Evolutionary conservation across 2,888 invertebrate species (phyloP), one percentile per base, ranked within the genome.

Genomic region (Lacanobia oleracea): DNA sequence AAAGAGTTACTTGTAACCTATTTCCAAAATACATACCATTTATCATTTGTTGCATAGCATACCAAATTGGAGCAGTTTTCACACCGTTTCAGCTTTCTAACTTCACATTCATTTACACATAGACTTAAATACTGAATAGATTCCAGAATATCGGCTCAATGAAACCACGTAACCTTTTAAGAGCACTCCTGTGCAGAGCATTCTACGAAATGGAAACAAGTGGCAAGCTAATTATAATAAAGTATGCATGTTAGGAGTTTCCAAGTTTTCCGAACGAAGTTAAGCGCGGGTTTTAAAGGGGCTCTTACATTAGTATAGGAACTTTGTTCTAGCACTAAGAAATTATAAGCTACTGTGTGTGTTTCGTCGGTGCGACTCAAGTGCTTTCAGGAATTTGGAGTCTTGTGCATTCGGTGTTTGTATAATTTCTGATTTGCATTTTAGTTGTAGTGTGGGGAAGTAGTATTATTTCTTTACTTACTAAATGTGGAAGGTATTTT

Each of bases 171-270:
- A 14, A 33, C 51, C 37, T 64, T 40, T 73, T 27, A 51, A 48
- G 48, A 56, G 54, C 54, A 33, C 27, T 56, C 18, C 27, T 2
- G 48, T 40, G 57, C 66, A 59, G 23, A 21, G 9, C 40, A 21
- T n/a, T 33, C 33, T 37, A 21, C 14, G 16, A 50, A 79, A 81
- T 64, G 60, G 21, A 78, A 71, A 71, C 37, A 54, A 66, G 78
- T 60, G 57, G 33, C 40, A 40, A 27, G 16, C 43, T 71, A 69
- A 82, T 68, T 68, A 61, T 45, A 81, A 70, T 68, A 67, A 66
- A 74, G 63, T 50, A 69, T 48, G 12, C 21, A 65, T 33, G 45
- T 50, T 21, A 43, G 9, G 45, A 69, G 51, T 64, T 76, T 23
- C 8, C n/a, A 50, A 27, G 43, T 62, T 67, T 69, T 23, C n/a